These are phyloP conservation scores for Pygmarrhopalites habei DNA, from an alignment of 1,140 invertebrate species.

Conservation along the genomic window DNA sequence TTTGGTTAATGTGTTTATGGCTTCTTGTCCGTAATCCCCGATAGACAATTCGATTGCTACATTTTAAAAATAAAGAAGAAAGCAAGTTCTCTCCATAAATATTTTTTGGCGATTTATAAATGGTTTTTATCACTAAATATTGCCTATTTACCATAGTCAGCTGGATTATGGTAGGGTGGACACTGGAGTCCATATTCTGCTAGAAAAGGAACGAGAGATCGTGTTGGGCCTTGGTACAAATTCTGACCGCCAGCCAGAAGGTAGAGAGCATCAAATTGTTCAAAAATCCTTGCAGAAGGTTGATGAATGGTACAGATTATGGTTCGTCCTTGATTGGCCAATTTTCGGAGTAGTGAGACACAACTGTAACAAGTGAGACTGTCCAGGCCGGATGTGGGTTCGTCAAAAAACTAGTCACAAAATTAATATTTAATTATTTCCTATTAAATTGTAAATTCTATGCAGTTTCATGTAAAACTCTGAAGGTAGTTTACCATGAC, in stretches of 20 bases:
- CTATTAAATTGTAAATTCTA: too few relatives aligned
- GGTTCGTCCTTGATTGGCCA: slow-evolving; percentile 77
- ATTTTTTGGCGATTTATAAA: background rate
- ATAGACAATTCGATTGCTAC: slow-evolving; percentile 87
- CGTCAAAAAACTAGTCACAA: slow-evolving; percentile 97
- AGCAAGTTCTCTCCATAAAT: background rate
- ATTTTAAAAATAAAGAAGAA: slow-evolving; percentile 40
- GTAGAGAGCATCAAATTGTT: slow-evolving; percentile 82
- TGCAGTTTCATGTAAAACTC: background rate
- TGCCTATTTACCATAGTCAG: slow-evolving; percentile 82
- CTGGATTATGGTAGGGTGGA: slow-evolving; percentile 91
- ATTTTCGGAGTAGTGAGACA: slow-evolving; percentile 70
- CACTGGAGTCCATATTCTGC: slow-evolving; percentile 73
- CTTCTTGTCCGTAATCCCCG: slow-evolving; percentile 79
- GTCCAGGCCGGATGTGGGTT: slow-evolving; percentile 66
- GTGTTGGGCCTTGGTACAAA: slow-evolving; percentile 76
- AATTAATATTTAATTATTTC: too few relatives aligned
- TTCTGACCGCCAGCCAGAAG: slow-evolving; percentile 91
- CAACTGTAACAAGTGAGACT: slow-evolving; percentile 88
- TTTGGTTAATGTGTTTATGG: slow-evolving; percentile 71
- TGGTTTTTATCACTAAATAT: background rate
- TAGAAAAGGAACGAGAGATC: slow-evolving; percentile 77
- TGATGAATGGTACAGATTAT: slow-evolving; percentile 94
- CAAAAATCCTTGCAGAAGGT: slow-evolving; percentile 87
- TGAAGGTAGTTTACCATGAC: too few relatives aligned